phyloP scores from a whole-genome alignment of 2,113 vertebrate genomes.

The Opisthocomus hoazin region DNA sequence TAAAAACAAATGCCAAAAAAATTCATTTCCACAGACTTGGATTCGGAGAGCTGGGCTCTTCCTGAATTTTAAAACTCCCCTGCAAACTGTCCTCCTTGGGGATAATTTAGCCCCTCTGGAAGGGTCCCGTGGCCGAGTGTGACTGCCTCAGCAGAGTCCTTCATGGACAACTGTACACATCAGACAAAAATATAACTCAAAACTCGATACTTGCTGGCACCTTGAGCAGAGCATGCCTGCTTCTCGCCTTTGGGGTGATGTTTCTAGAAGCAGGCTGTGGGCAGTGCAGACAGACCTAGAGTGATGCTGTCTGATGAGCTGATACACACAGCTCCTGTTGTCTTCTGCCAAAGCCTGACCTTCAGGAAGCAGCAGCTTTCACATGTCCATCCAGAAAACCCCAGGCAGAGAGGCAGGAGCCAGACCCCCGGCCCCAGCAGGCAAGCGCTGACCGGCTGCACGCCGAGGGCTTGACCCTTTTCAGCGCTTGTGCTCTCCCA shows the following conservation, averaged over 20 bases:
- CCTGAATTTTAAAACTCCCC: conserved; percentile 14
- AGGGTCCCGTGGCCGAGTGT: fast-evolving
- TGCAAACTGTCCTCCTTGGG: not conserved
- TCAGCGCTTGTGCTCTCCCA: not conserved
- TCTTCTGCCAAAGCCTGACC: not conserved
- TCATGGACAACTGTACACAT: not conserved
- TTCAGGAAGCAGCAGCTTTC: not conserved
- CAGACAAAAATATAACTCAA: not conserved
- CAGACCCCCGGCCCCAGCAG: not conserved
- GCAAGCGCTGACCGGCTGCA: not conserved
- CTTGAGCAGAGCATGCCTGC: not conserved
- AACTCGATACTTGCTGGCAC: not conserved
- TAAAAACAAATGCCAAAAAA: conserved; percentile 55
- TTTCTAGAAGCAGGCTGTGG: not conserved
- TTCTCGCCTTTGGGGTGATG: not conserved
- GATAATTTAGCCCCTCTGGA: not conserved
- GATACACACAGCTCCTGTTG: not conserved
- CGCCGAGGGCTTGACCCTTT: not conserved
- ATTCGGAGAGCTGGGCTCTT: not conserved
- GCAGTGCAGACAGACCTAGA: not conserved
- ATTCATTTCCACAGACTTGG: conserved; percentile 8
- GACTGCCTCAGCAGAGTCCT: not conserved
- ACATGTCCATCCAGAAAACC: not conserved
- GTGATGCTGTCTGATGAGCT: not conserved
- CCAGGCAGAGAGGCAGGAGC: not conserved